A percentile compares a stretch with the other conserved stretches of the same genome.
These are phyloP conservation scores for Leucoraja erinaceus DNA, from an alignment of 2,113 vertebrate genomes.

Conservation along the genomic window DNA sequence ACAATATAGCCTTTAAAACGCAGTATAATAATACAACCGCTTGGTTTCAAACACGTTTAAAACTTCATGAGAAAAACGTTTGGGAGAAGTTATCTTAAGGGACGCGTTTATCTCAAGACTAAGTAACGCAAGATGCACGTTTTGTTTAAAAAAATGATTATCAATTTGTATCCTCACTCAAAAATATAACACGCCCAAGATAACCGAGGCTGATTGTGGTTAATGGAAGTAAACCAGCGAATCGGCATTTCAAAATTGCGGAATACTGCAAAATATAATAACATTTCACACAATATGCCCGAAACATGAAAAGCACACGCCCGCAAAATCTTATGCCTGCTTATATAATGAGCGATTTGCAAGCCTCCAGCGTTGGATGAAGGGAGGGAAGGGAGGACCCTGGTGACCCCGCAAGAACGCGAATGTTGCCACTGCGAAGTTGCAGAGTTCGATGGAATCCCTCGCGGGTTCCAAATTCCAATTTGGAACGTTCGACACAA, in stretches of 20 bases:
- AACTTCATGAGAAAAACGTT: not conserved
- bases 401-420: not conserved
- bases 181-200: not conserved
- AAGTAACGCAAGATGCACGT: not conserved
- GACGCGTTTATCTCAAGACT: not conserved
- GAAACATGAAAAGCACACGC: not conserved
- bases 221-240: not conserved
- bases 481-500: not conserved
- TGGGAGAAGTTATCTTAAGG: not conserved
- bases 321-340: not conserved
- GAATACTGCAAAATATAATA: not conserved
- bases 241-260: not conserved
- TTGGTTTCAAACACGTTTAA: not conserved
- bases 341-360: not conserved
- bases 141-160: not conserved
- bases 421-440: constrained; percentile 29
- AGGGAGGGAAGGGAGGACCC: not conserved
- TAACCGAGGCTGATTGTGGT: not conserved
- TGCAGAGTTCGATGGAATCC: constrained; percentile 25
- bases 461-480: not conserved
- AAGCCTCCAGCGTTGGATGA: not conserved
- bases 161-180: not conserved
- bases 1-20: not conserved
- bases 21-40: not conserved
- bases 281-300: not conserved